Base-by-base conservation (phyloP, 2,888 invertebrate species). In the Chorisops tibialis region DNA sequence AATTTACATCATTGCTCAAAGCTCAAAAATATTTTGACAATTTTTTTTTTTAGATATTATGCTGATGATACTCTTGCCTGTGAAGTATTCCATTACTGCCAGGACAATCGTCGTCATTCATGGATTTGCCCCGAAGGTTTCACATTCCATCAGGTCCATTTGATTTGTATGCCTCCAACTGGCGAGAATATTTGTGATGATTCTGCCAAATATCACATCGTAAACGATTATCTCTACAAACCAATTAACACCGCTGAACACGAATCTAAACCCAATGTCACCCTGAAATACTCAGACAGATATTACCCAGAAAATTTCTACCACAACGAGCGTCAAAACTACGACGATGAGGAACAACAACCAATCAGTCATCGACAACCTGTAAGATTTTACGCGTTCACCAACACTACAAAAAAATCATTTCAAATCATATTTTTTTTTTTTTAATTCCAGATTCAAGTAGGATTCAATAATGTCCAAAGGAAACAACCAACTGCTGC, bases 81-180 rank as follows among this genome's bases (percentile, higher is more conserved):
- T 73, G 93, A 94, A 78, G 92, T 94, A 39, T 95, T 94, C 85
- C 94, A 94, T 74, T 94, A 94, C 77, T 94, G 94, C 74, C 92
- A 93, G 74, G 93, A 92, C 69, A 90, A 87, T 69, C 89, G 89
- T 39, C 88, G 87, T 72, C 93, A 94, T 77, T 93, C 93, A 2
- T 95, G 94, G 93, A 88, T 94, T 70, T 95, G 94, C 71, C 94
- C 94, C 0, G 91, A 93, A 70, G 93, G 93, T 60, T 93, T 94
- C 56, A 76, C 74, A 11, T 79, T 78, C 70, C 78, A 79, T 58
- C 82, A 93, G 87, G 92, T 94, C 12, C 94, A 95, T 74, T 79
- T 95, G 66, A 94, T 94, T 75, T 95, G 94, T 79, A 93, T 94
- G 90, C 93, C 93, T 3, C 92, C 93, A 4, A 88, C 88, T 22